Evolutionary conservation across 2,888 invertebrate genomes (phyloP).

Genomic region (Ectemnius lituratus): DNA sequence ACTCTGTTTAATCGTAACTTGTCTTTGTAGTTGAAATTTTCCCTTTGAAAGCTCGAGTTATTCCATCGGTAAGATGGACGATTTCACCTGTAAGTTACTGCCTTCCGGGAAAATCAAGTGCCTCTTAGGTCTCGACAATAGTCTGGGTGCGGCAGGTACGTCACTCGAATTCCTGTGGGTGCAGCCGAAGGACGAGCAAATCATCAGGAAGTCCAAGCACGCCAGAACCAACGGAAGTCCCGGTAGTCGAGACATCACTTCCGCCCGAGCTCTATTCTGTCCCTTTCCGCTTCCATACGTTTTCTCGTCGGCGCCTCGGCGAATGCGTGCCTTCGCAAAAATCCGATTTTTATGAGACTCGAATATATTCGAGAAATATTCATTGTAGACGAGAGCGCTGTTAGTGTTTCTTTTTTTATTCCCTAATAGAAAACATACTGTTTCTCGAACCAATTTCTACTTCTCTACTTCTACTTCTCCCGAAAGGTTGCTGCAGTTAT

Average conservation of each 20-base stretch:
- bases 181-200: slow-evolving; percentile 18
- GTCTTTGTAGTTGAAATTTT: too few relatives aligned
- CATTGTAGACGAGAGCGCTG: too few relatives aligned
- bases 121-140: slow-evolving; percentile 80
- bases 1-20: too few relatives aligned
- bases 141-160: slow-evolving; percentile 27
- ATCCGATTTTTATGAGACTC: too few relatives aligned
- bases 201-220: slow-evolving; percentile 45
- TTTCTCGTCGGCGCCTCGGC: neutral
- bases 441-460: too few relatives aligned
- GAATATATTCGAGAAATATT: too few relatives aligned
- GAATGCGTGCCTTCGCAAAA: slow-evolving; percentile 12
- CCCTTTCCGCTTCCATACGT: slow-evolving; percentile 18
- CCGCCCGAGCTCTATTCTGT: neutral
- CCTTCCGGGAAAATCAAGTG: slow-evolving; percentile 82
- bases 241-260: slow-evolving; percentile 43
- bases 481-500: too few relatives aligned
- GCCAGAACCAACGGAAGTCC: slow-evolving; percentile 33
- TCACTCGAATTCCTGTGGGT: slow-evolving; percentile 22
- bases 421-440: too few relatives aligned
- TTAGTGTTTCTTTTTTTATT: too few relatives aligned
- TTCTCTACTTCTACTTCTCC: too few relatives aligned
- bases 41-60: too few relatives aligned
- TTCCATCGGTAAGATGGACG: too few relatives aligned
- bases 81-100: slow-evolving; percentile 80